Evolutionary conservation across 2,888 invertebrate species (phyloP), one percentile per base, ranked within the genome.

Genomic region (Tromatobia lineatoria): DNA sequence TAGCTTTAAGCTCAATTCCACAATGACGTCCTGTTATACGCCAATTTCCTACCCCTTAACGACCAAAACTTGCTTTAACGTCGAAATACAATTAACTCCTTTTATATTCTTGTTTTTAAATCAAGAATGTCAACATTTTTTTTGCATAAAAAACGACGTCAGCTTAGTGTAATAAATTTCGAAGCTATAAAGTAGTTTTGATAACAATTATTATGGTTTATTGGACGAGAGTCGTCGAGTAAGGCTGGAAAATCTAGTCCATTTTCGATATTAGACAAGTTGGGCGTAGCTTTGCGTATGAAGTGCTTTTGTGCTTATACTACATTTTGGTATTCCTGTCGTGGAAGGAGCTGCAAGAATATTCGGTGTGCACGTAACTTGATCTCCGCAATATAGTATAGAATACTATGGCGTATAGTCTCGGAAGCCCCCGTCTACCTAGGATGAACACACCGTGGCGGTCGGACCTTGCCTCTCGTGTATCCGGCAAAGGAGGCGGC

Each of bases 1-100:
- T 23, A 45, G 52, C 64, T 66, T 54, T 74, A 69, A 80, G 67
- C 73, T 61, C 54, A 11, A 73, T 83, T 83, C 54, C 83, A 80
- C 83, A 76, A 83, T 61, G 66, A 73, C 50, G 20, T 54, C 3
- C 54, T 54, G 71, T 3, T 18, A 7, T 50, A 18, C 18, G 50
- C 50, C n/a, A n/a, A 18, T 8, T 50, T 50, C 50, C n/a, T n/a
- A 6, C 18, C 18, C 50, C 50, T 50, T 18, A 13, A 47, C 13
- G 15, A 47, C 3, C 47, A 38, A 38, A 38, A 38, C 38, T 38
- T 38, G 10, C 38, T 38, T 10, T 38, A 38, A 8, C 38, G 1
- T 38, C 38, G 10, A 38, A 38, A 38, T 38, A 38, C 38, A 38
- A 10, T 8, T 38, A 47, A 47, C n/a, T 15, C 7, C 11, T 47